Conservation (phyloP, 2,113 vertebrate genomes). For the Leucosticte australis region DNA sequence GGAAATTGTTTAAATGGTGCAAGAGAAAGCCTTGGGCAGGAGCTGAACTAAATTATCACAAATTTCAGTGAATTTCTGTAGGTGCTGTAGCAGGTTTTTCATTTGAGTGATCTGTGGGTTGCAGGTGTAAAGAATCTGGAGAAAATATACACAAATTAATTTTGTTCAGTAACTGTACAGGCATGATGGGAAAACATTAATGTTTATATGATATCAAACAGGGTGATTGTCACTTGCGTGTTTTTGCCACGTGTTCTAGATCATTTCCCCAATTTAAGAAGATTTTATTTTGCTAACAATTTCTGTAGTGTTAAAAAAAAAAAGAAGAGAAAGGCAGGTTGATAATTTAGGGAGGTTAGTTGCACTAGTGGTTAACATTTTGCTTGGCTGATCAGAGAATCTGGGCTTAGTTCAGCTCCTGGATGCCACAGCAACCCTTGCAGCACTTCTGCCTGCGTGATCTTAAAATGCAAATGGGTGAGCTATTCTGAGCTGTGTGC, state of each 20-base stretch:
- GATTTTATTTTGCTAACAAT: not conserved
- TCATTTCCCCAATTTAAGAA: not conserved
- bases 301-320: not conserved
- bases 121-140: not conserved
- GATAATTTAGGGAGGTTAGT: not conserved
- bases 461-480: not conserved
- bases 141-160: not conserved
- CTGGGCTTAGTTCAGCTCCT: not conserved
- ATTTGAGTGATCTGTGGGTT: not conserved
- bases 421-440: not conserved
- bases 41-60: not conserved
- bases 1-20: not conserved
- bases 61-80: not conserved
- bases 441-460: not conserved
- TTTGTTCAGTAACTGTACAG: not conserved
- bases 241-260: not conserved
- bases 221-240: not conserved
- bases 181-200: not conserved
- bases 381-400: not conserved
- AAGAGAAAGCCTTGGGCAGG: not conserved
- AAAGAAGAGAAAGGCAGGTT: not conserved
- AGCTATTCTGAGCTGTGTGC: not conserved
- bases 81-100: not conserved
- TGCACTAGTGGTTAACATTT: not conserved
- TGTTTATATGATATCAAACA: not conserved